Conservation (phyloP, 2,888 invertebrate genomes). For the Meteorus cinctellus region DNA sequence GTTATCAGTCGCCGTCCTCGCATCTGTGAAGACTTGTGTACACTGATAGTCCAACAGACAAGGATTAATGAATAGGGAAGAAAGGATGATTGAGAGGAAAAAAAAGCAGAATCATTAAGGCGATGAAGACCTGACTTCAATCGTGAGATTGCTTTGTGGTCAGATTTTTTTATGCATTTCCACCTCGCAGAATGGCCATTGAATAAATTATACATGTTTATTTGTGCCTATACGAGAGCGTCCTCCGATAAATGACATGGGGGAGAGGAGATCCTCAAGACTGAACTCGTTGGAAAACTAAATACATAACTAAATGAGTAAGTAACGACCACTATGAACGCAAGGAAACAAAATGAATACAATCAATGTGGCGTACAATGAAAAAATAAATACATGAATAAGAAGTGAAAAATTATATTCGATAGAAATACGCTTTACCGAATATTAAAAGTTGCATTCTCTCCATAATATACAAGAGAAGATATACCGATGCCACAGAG, state of each 20-base stretch:
- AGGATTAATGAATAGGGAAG: slow-evolving; percentile 35
- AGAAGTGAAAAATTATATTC: neutral
- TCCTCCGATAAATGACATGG: slow-evolving; percentile 36
- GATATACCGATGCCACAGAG: neutral
- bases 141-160: neutral
- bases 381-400: neutral
- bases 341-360: neutral
- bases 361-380: slow-evolving; percentile 6
- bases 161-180: slow-evolving; percentile 42
- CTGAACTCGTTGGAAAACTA: slow-evolving; percentile 64
- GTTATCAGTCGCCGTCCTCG: slow-evolving; percentile 39
- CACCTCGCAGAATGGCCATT: slow-evolving; percentile 50
- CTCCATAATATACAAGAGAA: neutral
- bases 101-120: neutral
- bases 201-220: slow-evolving; percentile 42
- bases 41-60: slow-evolving; percentile 25
- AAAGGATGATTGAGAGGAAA: neutral
- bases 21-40: slow-evolving; percentile 12
- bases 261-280: slow-evolving; percentile 64
- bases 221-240: slow-evolving; percentile 28
- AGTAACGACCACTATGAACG: slow-evolving; percentile 8
- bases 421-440: neutral
- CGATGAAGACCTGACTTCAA: neutral
- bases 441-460: neutral
- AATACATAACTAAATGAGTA: slow-evolving; percentile 43